Evolutionary conservation across 2,113 vertebrate genomes (phyloP), one percentile per base, ranked within the genome.

Genomic region (Struthio camelus): DNA sequence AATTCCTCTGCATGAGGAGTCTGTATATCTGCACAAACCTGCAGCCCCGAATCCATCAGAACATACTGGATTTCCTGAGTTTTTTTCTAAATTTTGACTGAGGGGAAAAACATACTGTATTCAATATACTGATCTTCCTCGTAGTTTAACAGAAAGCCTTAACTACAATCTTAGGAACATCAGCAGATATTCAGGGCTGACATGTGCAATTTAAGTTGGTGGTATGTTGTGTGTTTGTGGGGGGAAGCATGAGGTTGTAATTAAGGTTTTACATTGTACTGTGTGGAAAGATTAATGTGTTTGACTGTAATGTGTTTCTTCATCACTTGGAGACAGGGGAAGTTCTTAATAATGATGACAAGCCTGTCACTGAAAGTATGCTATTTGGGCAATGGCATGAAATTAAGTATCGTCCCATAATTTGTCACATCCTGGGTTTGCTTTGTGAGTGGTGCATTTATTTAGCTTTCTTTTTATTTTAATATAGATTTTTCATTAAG

Each of bases 291-390:
- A 97, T 97, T 96, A 96, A 97, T 97, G 94, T 91, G 78, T 95
- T 94, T 96, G 89, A 91, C 96, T 96, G 96, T 92, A 94, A 90
- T 73, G 87, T 91, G 94, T 96, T 97, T 96, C 97, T 96, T 97
- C 95, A 93, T 96, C 84, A 91, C 53, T 85, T 87, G 84, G 78
- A 78, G 50, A 69, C 90, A 69, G 51, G 86, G 95, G 96, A 96
- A 97, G 94, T 96, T 96, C 94, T 95, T 96, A 94, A 96, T 96
- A 94, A 96, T 87, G 92, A 94, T 97, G 95, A 96, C 95, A 96
- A 88, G 91, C 78, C 73, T 95, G 92, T 95, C 93, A 85, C 89
- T 94, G 92, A 89, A 96, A 96, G 92, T 96, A 96, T 66, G 91
- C 78, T 77, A 19, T 92, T 93, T 96, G 94, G 86, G 78, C 89